A percentile compares a stretch with the other conserved stretches of the same genome.
Evolutionary conservation across 1,140 invertebrate genomes (phyloP).

Genomic region (Scaptodrosophila lebanonensis): DNA sequence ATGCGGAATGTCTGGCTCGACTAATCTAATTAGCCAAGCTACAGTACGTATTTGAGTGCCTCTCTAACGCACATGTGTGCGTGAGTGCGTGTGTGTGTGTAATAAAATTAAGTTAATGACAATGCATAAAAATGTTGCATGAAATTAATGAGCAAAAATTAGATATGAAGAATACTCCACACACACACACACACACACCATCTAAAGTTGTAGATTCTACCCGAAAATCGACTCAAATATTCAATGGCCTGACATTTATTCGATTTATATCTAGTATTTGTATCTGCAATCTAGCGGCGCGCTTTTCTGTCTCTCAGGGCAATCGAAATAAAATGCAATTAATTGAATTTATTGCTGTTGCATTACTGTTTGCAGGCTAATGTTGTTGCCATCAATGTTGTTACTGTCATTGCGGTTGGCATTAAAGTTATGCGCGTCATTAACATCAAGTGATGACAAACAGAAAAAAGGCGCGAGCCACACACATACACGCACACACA

Average conservation of each 20-base stretch:
- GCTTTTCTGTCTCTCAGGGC: conserved; percentile 15
- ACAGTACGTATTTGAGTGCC: conserved; percentile 12
- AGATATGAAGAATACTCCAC: conserved; percentile 32
- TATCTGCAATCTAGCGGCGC: conserved; percentile 7
- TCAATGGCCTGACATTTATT: conserved; percentile 70
- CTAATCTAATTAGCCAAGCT: conserved; percentile 66
- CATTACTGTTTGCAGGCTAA: conserved; percentile 34
- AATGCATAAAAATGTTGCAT: conserved; percentile 71
- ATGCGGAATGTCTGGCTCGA: conserved; percentile 46
- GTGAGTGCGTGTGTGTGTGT: conserved; percentile 10
- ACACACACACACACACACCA: background rate
- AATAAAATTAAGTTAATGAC: conserved; percentile 75
- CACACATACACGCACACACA: background rate
- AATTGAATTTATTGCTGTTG: conserved; percentile 74
- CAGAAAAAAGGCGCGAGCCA: conserved; percentile 11
- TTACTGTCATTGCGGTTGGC: background rate
- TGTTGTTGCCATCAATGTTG: background rate
- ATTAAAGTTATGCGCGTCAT: conserved; percentile 21
- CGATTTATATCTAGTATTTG: no score
- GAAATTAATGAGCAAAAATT: conserved; percentile 74
- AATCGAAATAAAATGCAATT: conserved; percentile 75
- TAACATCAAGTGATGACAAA: conserved; percentile 34
- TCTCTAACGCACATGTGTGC: background rate
- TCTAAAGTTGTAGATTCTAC: no score
- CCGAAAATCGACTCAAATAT: conserved; percentile 34